These are phyloP conservation scores for Margaritifera margaritifera DNA, from an alignment of 2,888 invertebrate genomes.

Conservation along the genomic window DNA sequence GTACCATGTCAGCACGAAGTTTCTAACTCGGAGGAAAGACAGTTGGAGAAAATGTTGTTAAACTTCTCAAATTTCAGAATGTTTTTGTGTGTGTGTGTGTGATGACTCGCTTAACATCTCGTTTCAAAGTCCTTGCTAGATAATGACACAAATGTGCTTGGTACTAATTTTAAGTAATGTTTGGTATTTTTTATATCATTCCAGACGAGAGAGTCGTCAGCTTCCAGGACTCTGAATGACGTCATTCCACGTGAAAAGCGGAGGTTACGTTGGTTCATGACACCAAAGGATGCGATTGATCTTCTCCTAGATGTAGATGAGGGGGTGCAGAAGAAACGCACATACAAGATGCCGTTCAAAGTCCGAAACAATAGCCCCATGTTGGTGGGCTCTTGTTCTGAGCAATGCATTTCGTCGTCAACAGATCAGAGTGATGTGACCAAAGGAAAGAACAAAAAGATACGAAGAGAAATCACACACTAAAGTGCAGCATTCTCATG, in stretches of 20 bases:
- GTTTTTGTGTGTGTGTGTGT: no score
- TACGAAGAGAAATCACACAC: no score
- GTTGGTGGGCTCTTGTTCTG: no score
- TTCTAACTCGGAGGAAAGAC: constrained; percentile 2
- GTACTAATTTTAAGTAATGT: not conserved
- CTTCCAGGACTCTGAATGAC: constrained; percentile 17
- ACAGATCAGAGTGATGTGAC: no score
- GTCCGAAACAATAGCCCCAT: no score
- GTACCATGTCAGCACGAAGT: not conserved
- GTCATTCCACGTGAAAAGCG: constrained; percentile 23
- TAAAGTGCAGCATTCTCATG: no score
- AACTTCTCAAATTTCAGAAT: not conserved
- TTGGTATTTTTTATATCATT: not conserved
- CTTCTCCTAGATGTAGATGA: constrained; percentile 16
- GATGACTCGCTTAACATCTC: no score
- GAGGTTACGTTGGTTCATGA: constrained; percentile 31
- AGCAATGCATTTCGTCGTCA: no score
- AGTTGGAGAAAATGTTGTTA: not conserved
- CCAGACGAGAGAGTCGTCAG: constrained; percentile 13
- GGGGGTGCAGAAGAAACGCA: constrained; percentile 6
- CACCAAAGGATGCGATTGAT: constrained; percentile 25
- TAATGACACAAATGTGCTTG: not conserved
- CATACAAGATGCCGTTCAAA: no score
- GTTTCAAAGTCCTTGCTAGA: constrained; percentile 7
- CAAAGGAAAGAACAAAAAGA: no score